Conservation (phyloP, 2,888 invertebrate genomes). For the Steinernema scapterisci region DNA sequence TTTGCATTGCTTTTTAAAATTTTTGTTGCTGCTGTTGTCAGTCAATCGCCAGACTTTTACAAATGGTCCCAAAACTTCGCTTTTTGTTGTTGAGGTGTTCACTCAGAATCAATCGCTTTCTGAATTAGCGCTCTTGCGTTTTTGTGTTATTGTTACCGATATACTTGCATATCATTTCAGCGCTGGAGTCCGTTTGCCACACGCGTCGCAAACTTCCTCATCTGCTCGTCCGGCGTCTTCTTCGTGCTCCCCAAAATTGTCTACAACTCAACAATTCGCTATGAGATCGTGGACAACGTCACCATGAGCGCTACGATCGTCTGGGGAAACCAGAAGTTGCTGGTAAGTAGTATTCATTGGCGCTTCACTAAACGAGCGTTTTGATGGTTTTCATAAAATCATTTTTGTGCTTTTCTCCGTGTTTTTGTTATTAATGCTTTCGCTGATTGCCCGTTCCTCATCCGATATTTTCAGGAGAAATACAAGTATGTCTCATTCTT, state of each 20-base stretch:
- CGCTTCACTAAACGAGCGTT: too few species aligned
- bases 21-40: not conserved
- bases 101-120: too few species aligned
- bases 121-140: too few species aligned
- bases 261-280: slow-evolving; percentile 17
- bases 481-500: slow-evolving; percentile 34
- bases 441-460: too few species aligned
- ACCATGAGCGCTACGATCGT: slow-evolving; percentile 33
- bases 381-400: too few species aligned
- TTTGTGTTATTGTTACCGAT: too few species aligned
- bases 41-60: not conserved
- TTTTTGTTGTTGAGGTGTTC: too few species aligned
- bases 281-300: slow-evolving; percentile 32
- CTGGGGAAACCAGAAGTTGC: slow-evolving; percentile 34
- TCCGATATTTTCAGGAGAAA: not conserved
- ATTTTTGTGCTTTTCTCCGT: too few species aligned
- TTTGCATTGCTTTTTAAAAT: too few species aligned
- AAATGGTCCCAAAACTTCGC: too few species aligned
- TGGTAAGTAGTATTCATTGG: slow-evolving; percentile 2
- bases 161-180: slow-evolving; percentile 21
- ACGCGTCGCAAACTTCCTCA: slow-evolving; percentile 10
- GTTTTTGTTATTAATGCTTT: too few species aligned
- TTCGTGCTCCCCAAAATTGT: slow-evolving; percentile 36
- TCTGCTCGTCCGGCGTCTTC: slow-evolving; percentile 33
- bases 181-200: slow-evolving; percentile 31